These are phyloP conservation scores for Uloborus diversus DNA, from an alignment of 1,140 invertebrate species.

Conservation along the genomic window DNA sequence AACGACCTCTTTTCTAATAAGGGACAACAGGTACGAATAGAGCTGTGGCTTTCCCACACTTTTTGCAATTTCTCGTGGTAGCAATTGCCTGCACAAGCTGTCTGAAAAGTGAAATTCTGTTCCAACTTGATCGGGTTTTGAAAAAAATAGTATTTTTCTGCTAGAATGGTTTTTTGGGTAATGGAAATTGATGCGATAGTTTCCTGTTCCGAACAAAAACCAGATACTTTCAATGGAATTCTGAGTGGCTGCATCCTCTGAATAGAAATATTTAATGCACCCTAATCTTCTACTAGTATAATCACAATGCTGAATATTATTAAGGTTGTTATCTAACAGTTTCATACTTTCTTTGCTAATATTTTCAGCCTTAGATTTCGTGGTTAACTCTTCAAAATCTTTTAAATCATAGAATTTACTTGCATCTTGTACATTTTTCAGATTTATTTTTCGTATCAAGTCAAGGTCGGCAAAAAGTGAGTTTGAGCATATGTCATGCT, in stretches of 20 bases:
- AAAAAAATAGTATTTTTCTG: conserved; percentile 2
- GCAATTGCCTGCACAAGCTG: conserved; percentile 12
- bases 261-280: conserved; percentile 10
- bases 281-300: neutral
- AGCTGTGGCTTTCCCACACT: neutral
- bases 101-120: conserved; percentile 2
- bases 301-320: neutral
- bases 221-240: conserved; percentile 18
- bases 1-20: conserved; percentile 15
- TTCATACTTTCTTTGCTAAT: conserved; percentile 23
- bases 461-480: conserved; percentile 1
- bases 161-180: neutral
- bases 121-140: conserved; percentile 13
- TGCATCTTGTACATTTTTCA: neutral
- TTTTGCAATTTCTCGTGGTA: neutral
- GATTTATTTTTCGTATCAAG: conserved; percentile 6
- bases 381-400: neutral
- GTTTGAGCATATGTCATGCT: neutral
- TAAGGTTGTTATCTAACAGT: conserved; percentile 2
- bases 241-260: neutral
- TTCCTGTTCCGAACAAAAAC: conserved; percentile 12
- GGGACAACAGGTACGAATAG: neutral
- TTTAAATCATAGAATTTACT: neutral
- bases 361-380: neutral
- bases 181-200: conserved; percentile 21